Base-by-base conservation (phyloP, 2,113 vertebrate species). In the Oncorhynchus gorbuscha region DNA sequence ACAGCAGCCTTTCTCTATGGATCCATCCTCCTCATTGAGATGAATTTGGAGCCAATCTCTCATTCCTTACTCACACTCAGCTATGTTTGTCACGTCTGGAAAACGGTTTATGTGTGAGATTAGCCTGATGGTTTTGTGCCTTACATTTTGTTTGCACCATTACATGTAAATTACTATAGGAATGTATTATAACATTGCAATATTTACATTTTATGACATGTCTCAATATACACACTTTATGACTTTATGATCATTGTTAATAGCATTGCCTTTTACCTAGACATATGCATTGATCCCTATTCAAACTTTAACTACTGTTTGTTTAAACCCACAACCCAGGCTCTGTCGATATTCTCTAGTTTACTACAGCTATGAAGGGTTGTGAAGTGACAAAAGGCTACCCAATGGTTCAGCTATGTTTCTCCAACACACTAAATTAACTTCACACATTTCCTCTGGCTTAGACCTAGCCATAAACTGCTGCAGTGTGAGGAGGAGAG, bases 381-480 rank as follows among this genome's bases (percentile, higher is more conserved):
- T 59, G n/a, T 22, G n/a, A 22, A 62, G n/a, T 62, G 59, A 62
- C n/a, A 62, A 62, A 70, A 59, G 72, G 62, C 68, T 77, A 61
- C 72, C 71, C 73, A 81, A 49, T 79, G 61, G 73, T 61, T 81
- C 76, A 74, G 32, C 61, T 35, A 3, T 51, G 73, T 76, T 81
- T 71, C 87, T 89, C 82, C 78, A 90, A 84, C 61, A 85, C 82
- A 86, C 85, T 93, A 91, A 94, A 93, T 94, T 91, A 91, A 90
- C 89, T 77, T 92, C 92, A 93, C 92, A 92, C 89, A 86, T 91
- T 92, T 92, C 91, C 93, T 91, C 89, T 86, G 84, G 82, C 83
- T 84, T 90, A 90, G 89, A 78, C 87, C 59, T 30, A 76, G 79
- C 87, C 86, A 89, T 91, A 92, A 92, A 91, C 83, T 30, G 28